Conservation (phyloP, 1,140 invertebrate species). For the Formica selysi region DNA sequence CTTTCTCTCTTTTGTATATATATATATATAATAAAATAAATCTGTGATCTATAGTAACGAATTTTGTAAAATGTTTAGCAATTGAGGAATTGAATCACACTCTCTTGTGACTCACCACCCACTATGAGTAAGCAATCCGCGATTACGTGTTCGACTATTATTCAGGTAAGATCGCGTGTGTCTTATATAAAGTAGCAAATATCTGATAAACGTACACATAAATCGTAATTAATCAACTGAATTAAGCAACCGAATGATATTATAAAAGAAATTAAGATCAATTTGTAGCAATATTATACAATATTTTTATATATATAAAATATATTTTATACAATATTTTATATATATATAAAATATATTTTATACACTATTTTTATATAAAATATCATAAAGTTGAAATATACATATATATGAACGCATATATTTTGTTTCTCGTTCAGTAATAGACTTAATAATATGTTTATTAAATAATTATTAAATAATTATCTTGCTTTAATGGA, state of each 20-base stretch:
- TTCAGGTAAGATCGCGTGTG: not conserved
- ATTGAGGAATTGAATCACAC: no score
- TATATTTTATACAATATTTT: not conserved
- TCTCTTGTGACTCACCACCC: conserved; percentile 8
- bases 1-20: no score
- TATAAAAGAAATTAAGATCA: conserved; percentile 12
- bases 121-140: conserved; percentile 12
- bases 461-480: not conserved
- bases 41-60: not conserved
- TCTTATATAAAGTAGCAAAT: not conserved
- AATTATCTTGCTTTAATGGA: conserved; percentile 3
- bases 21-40: not conserved
- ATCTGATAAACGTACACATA: not conserved
- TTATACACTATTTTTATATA: not conserved
- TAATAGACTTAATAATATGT: not conserved
- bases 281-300: not conserved
- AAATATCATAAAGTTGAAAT: not conserved
- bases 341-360: no score
- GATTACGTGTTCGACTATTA: conserved; percentile 27
- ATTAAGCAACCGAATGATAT: not conserved
- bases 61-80: not conserved
- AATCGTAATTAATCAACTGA: not conserved
- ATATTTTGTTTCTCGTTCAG: not conserved
- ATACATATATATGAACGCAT: not conserved
- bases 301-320: not conserved